Conservation (phyloP, 2,888 invertebrate species). For the Laothoe populi region DNA sequence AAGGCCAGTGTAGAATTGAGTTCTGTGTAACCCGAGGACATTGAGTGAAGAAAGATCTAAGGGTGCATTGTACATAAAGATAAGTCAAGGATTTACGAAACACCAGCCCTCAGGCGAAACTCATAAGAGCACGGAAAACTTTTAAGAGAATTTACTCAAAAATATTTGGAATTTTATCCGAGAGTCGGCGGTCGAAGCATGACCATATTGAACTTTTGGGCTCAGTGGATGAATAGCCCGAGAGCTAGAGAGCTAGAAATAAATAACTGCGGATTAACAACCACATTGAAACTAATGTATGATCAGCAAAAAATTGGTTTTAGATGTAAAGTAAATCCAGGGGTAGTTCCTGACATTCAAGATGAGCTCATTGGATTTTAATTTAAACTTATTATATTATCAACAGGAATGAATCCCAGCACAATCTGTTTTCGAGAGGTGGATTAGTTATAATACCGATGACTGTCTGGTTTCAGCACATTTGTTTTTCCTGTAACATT, state of each 20-base stretch:
- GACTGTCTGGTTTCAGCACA: background rate
- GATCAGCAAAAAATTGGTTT: too few species aligned
- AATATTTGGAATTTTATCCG: background rate
- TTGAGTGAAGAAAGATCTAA: background rate
- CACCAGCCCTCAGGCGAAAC: background rate
- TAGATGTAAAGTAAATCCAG: too few species aligned
- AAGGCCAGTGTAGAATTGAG: constrained; percentile 5
- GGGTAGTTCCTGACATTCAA: too few species aligned
- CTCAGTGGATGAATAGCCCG: background rate
- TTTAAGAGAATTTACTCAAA: background rate
- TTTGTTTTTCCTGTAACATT: background rate
- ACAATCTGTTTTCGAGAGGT: background rate
- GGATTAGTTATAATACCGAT: background rate
- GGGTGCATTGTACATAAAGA: constrained; percentile 4
- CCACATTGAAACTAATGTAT: background rate
- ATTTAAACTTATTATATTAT: too few species aligned
- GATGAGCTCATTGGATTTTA: too few species aligned
- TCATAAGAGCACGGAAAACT: background rate
- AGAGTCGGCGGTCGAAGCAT: background rate
- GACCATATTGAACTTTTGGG: background rate
- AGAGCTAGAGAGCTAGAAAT: too few species aligned
- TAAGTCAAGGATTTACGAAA: constrained; percentile 2
- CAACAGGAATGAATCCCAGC: background rate
- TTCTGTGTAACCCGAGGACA: constrained; percentile 4
- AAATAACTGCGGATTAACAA: too few species aligned